phyloP scores from a whole-genome alignment of 1,140 invertebrate species.

The Platorchestia sp. region DNA sequence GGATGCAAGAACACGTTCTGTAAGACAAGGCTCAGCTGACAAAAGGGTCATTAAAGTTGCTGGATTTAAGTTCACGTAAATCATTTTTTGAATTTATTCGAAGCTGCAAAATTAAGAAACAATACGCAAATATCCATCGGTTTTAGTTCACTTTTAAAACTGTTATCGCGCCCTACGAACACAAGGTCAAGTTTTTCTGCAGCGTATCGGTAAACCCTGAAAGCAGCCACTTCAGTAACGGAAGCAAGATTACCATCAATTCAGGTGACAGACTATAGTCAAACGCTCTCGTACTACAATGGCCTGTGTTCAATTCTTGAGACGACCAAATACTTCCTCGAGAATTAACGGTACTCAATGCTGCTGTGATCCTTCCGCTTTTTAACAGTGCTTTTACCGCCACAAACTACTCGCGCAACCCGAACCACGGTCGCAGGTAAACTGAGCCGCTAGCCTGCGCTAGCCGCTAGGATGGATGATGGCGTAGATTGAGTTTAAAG shows the following conservation, averaged over 20 bases:
- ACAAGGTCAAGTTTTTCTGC: background rate
- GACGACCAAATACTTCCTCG: background rate
- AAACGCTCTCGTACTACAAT: background rate
- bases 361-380: background rate
- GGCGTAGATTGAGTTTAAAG: no score
- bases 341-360: background rate
- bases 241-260: background rate
- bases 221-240: background rate
- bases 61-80: no score
- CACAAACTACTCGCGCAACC: background rate
- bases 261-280: background rate
- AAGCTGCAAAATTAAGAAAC: no score
- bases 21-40: no score
- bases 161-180: background rate
- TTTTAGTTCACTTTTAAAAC: no score
- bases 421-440: background rate
- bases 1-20: no score
- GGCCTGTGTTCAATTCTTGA: background rate
- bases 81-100: no score
- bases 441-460: background rate
- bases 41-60: no score
- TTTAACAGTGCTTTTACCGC: background rate
- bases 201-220: background rate
- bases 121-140: no score
- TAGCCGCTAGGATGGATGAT: no score